Evolutionary conservation across 2,113 vertebrate genomes (phyloP).

Genomic region (Fulica atra): DNA sequence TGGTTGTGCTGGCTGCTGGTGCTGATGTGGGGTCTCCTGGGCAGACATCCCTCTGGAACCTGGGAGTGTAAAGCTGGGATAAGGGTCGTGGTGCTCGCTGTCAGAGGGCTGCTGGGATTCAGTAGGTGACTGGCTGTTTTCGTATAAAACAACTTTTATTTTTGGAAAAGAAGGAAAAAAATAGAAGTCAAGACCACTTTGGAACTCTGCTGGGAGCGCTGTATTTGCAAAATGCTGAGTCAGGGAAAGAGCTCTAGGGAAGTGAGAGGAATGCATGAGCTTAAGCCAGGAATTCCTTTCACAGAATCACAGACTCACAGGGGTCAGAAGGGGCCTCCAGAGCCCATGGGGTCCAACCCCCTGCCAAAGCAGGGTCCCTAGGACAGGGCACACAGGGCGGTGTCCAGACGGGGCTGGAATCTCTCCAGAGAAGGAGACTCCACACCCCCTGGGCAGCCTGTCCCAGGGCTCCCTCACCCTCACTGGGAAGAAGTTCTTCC

Average conservation of each 20-base stretch:
- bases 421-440: too few species aligned
- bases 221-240: neutral
- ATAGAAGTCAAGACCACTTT: neutral
- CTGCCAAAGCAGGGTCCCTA: too few species aligned
- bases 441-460: too few species aligned
- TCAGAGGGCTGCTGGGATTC: rapidly evolving
- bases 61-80: too few species aligned
- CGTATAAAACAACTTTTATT: neutral
- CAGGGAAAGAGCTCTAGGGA: neutral
- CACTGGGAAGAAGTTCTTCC: too few species aligned
- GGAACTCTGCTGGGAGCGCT: neutral
- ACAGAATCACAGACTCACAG: too few species aligned
- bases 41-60: too few species aligned
- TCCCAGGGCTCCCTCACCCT: too few species aligned
- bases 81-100: neutral
- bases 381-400: too few species aligned
- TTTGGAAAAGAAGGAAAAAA: neutral
- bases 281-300: neutral
- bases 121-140: neutral
- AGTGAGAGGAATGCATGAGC: rapidly evolving
- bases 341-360: too few species aligned
- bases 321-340: too few species aligned
- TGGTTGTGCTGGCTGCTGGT: neutral
- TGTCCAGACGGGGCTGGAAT: too few species aligned
- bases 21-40: neutral